Evolutionary conservation across 2,113 vertebrate genomes (phyloP).

Genomic region (Caracal caracal): DNA sequence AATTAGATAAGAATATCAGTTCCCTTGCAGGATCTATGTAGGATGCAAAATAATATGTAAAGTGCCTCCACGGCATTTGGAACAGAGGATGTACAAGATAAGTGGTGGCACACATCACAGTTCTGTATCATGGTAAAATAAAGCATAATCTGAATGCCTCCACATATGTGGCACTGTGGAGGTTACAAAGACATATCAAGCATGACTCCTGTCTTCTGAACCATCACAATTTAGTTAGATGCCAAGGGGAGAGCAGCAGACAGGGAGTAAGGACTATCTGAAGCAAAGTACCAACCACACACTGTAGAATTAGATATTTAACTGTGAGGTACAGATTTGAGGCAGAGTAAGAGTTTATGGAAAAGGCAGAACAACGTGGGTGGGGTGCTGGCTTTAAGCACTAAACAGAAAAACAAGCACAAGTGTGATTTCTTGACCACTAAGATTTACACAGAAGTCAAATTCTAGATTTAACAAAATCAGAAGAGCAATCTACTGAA

Average conservation of each 20-base stretch:
- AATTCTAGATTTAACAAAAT: background rate
- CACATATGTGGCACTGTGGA: too few species aligned
- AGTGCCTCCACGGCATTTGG: background rate
- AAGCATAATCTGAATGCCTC: background rate
- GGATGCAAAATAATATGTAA: background rate
- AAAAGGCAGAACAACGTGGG: background rate
- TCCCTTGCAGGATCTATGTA: background rate
- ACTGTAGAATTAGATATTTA: constrained; percentile 3
- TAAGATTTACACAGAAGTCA: constrained; percentile 28
- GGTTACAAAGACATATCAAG: background rate
- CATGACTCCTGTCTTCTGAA: background rate
- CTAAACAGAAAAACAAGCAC: constrained; percentile 56
- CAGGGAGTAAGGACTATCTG: background rate
- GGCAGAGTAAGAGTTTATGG: background rate
- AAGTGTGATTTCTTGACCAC: background rate
- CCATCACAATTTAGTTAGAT: background rate
- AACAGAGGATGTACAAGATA: background rate
- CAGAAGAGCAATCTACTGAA: background rate
- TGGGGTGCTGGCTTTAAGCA: background rate
- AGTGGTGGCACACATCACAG: background rate
- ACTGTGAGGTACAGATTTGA: background rate
- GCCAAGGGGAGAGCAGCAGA: background rate
- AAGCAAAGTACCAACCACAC: constrained; percentile 28
- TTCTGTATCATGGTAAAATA: background rate
- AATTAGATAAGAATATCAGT: background rate